Conservation (phyloP, 2,113 vertebrate species). For the Boulengeromyrus knoepffleri region DNA sequence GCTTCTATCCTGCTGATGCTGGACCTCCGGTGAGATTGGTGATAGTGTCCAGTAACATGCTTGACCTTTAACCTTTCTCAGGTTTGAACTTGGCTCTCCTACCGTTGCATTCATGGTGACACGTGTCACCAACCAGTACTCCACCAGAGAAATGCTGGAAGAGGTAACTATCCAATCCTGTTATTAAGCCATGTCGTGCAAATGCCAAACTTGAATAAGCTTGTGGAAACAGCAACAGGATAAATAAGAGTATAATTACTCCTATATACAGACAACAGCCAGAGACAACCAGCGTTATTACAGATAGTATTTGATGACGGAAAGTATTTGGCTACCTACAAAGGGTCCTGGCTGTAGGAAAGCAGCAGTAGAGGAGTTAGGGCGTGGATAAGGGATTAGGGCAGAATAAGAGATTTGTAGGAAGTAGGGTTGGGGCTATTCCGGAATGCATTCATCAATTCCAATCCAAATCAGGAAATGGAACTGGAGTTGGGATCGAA, state of each 20-base stretch:
- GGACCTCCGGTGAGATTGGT: background rate
- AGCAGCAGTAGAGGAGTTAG: background rate
- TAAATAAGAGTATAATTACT: background rate
- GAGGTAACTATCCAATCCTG: conserved; percentile 54
- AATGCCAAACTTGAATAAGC: background rate
- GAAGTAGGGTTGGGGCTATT: background rate
- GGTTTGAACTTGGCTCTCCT: conserved; percentile 76
- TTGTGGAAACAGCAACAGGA: background rate
- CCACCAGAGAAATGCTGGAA: conserved; percentile 65
- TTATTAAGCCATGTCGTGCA: background rate
- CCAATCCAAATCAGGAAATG: no score
- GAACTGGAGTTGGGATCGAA: background rate
- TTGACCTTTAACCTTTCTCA: conserved; percentile 37
- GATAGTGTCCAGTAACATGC: background rate
- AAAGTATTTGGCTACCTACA: background rate
- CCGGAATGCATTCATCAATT: no score
- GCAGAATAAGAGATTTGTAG: background rate
- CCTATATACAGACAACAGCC: background rate
- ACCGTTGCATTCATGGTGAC: conserved; percentile 61
- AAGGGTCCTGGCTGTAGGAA: background rate
- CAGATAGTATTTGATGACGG: background rate
- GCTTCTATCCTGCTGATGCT: background rate
- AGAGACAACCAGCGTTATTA: background rate
- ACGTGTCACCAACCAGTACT: conserved; percentile 71
- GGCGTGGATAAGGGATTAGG: background rate